phyloP scores from a whole-genome alignment of 2,113 vertebrate species.

The Aegithalos caudatus region DNA sequence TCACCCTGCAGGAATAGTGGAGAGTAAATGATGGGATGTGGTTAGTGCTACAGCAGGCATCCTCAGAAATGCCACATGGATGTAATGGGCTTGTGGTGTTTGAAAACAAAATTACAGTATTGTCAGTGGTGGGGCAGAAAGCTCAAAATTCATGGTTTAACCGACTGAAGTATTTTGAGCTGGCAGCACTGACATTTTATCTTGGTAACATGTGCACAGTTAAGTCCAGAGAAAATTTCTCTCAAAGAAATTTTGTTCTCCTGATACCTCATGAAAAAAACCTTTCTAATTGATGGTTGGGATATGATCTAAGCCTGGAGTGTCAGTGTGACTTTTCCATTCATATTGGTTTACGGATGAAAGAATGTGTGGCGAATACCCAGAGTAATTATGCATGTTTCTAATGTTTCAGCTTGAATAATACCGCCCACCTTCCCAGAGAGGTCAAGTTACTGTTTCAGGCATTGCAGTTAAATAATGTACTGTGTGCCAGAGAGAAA shows the following conservation, averaged over 20 bases:
- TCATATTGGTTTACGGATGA: constrained; percentile 35
- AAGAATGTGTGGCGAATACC: constrained; percentile 46
- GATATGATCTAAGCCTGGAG: neutral
- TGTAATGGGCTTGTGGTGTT: too few species aligned
- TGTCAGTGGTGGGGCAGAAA: neutral
- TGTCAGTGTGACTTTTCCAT: constrained; percentile 49
- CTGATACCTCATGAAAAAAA: neutral
- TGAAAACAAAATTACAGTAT: neutral
- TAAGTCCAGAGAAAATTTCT: neutral
- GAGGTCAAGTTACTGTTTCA: constrained; percentile 63
- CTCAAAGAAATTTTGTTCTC: neutral
- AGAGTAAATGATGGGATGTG: neutral
- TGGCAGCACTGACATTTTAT: neutral
- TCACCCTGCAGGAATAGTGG: accelerated
- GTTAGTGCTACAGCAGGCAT: neutral
- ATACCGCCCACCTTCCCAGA: constrained; percentile 63
- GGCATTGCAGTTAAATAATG: constrained; percentile 29
- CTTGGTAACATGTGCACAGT: neutral
- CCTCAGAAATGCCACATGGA: neutral
- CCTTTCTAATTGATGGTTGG: neutral
- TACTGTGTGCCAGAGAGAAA: neutral
- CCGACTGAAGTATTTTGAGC: neutral
- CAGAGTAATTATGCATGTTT: constrained; percentile 61
- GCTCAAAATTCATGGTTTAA: neutral
- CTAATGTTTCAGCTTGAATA: constrained; percentile 66